Evolutionary conservation across 2,113 vertebrate genomes (phyloP).

Genomic region (Seriola dumerili): DNA sequence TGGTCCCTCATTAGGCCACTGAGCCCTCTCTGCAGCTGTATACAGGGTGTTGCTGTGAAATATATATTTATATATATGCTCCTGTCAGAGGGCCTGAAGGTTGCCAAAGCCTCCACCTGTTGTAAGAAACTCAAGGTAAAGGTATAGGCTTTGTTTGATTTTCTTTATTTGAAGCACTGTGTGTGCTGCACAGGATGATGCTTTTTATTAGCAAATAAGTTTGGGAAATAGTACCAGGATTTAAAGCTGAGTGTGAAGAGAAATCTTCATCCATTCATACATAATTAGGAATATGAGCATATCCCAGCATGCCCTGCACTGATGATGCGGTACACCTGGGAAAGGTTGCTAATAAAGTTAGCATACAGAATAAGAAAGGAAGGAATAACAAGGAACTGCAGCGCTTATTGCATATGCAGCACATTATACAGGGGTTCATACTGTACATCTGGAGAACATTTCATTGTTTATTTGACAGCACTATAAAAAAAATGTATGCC

Average conservation of each 20-base stretch:
- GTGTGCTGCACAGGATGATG: not conserved
- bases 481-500: slow-evolving; percentile 12
- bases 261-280: not conserved
- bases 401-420: not conserved
- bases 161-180: no score
- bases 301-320: not conserved
- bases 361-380: not conserved
- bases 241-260: not conserved
- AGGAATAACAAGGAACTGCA: not conserved
- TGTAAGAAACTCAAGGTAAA: no score
- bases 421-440: not conserved
- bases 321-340: not conserved
- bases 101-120: no score
- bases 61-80: not conserved
- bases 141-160: no score
- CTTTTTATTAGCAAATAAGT: not conserved
- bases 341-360: not conserved
- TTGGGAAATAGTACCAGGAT: not conserved
- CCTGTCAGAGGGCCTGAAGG: no score
- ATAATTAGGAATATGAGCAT: not conserved
- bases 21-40: slow-evolving; percentile 29
- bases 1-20: slow-evolving; percentile 53
- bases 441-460: not conserved
- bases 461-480: slow-evolving; percentile 21
- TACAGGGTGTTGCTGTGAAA: not conserved